These are phyloP conservation scores for Anser cygnoides DNA, from an alignment of 2,113 vertebrate species.

Conservation along the genomic window DNA sequence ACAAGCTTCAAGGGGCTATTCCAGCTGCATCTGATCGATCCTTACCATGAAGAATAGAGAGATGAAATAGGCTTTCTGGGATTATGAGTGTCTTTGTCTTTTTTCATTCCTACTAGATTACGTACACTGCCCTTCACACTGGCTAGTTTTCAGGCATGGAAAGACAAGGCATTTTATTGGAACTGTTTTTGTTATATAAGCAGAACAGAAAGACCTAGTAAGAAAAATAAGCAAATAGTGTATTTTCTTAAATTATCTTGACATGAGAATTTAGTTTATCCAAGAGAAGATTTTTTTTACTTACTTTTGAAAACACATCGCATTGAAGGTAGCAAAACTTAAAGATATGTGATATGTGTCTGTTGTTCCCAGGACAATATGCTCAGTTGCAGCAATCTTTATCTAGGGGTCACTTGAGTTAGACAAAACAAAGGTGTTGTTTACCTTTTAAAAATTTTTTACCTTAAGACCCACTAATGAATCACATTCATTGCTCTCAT, in stretches of 20 bases:
- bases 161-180: background rate
- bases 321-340: background rate
- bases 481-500: background rate
- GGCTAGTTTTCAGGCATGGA: background rate
- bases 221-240: background rate
- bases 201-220: background rate
- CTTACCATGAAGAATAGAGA: background rate
- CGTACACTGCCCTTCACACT: background rate
- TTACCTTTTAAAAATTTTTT: background rate
- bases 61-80: background rate
- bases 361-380: background rate
- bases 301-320: background rate
- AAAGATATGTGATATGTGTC: background rate
- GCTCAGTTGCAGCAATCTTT: background rate
- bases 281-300: slow-evolving; percentile 1
- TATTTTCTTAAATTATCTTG: background rate
- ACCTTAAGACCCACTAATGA: background rate
- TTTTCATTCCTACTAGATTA: background rate
- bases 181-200: background rate
- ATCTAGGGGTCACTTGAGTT: background rate
- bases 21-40: background rate
- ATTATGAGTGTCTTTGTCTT: background rate
- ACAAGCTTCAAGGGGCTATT: slow-evolving; percentile 1
- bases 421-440: background rate
- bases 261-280: background rate